These are phyloP conservation scores for Fregetta grallaria DNA, from an alignment of 2,113 vertebrate genomes.

Conservation along the genomic window DNA sequence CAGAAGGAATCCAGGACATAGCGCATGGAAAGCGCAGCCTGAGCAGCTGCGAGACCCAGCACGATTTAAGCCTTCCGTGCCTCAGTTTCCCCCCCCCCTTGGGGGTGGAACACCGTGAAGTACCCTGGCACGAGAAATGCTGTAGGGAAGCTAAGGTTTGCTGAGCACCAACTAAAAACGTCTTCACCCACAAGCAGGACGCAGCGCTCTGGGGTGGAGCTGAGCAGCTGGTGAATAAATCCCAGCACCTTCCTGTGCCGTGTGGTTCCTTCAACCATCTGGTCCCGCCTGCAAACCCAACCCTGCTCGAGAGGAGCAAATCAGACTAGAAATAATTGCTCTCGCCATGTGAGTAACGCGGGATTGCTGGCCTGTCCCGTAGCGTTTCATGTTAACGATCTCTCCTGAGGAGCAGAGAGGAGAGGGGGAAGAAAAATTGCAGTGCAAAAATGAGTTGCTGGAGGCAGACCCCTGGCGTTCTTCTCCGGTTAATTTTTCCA, in stretches of 20 bases:
- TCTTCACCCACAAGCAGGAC: neutral
- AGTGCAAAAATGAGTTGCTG: neutral
- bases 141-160: neutral
- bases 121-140: neutral
- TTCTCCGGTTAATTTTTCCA: neutral
- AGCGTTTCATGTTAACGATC: neutral
- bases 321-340: neutral
- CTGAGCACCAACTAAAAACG: neutral
- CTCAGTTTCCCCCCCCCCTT: neutral
- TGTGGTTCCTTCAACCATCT: neutral
- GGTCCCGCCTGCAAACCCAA: neutral
- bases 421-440: neutral
- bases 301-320: neutral
- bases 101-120: neutral
- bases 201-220: accelerated
- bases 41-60: neutral
- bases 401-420: neutral
- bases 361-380: neutral
- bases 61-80: neutral
- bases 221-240: neutral
- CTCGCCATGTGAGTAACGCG: neutral
- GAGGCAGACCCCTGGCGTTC: neutral
- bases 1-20: neutral
- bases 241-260: neutral
- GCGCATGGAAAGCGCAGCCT: neutral